Percentiles rank a stretch among this genome's conserved stretches.
phyloP scores from a whole-genome alignment of 2,797 vertebrate genomes.

The Toxotes lorentzi region DNA sequence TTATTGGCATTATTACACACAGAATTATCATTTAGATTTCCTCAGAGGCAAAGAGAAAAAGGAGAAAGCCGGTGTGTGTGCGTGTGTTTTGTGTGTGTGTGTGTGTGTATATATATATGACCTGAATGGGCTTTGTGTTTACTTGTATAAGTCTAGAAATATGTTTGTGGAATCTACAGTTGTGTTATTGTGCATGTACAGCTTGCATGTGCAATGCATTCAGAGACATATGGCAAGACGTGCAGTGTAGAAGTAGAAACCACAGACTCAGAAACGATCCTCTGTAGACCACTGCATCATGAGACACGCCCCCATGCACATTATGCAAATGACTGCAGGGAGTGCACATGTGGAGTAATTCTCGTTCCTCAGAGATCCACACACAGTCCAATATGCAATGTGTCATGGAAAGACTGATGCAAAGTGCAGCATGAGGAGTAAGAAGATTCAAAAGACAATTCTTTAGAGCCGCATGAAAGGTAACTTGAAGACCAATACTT shows the following conservation, averaged over 20 bases:
- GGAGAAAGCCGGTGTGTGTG: slow-evolving; percentile 11
- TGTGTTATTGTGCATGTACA: neutral
- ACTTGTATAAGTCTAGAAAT: slow-evolving; percentile 26
- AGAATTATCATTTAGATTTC: slow-evolving; percentile 75
- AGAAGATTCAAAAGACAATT: slow-evolving; percentile 9
- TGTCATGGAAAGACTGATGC: neutral
- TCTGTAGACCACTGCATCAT: slow-evolving; percentile 5
- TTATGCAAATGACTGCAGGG: slow-evolving; percentile 42
- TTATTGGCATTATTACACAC: slow-evolving; percentile 78
- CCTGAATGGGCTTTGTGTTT: too few species aligned
- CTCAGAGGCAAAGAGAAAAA: slow-evolving; percentile 50
- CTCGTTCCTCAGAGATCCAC: slow-evolving; percentile 18
- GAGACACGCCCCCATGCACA: slow-evolving; percentile 21
- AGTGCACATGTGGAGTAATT: neutral
- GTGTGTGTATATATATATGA: too few species aligned
- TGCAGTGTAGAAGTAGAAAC: slow-evolving; percentile 13
- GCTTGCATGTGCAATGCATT: slow-evolving; percentile 4
- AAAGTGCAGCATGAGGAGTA: slow-evolving; percentile 2
- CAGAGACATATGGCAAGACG: slow-evolving; percentile 20
- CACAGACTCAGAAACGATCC: slow-evolving; percentile 18
- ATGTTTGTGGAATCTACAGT: neutral
- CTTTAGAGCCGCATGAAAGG: slow-evolving; percentile 15
- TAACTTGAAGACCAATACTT: slow-evolving; percentile 16
- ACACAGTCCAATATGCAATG: neutral
- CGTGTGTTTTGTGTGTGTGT: neutral